Conservation (phyloP, 2,113 vertebrate genomes). For the Pavo muticus region DNA sequence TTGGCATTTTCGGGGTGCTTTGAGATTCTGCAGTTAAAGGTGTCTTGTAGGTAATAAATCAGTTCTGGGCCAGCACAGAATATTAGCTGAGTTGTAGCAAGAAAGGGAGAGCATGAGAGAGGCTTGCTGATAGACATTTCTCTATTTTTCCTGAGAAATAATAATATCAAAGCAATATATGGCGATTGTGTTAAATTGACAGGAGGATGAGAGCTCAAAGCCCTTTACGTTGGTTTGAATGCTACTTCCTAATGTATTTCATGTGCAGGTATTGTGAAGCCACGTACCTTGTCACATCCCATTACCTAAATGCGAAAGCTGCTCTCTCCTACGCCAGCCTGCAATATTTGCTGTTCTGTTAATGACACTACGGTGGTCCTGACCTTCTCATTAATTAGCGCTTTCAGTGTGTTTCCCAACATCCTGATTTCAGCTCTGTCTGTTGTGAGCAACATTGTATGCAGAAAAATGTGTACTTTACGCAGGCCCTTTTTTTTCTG, state of each 20-base stretch:
- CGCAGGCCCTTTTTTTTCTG: background rate
- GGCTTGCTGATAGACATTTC: accelerated
- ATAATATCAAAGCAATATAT: background rate
- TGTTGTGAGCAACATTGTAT: background rate
- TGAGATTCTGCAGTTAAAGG: background rate
- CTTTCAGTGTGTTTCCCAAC: background rate
- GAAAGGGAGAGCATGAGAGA: background rate
- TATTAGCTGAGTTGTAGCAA: background rate
- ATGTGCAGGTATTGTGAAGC: background rate
- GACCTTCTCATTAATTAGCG: conserved; percentile 55
- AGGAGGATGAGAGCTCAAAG: background rate
- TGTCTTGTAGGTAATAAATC: background rate
- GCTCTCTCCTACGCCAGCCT: background rate
- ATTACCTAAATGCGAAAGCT: background rate
- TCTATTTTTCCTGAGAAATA: background rate
- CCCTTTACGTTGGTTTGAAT: background rate
- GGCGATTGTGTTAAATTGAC: background rate
- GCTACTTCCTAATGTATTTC: background rate
- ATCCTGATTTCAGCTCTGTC: background rate
- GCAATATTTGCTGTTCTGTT: background rate
- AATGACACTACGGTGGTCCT: background rate
- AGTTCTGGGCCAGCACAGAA: background rate
- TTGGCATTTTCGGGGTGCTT: background rate
- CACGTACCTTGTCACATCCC: conserved; percentile 33
- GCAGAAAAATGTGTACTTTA: background rate